These are phyloP conservation scores for Menidia menidia DNA, from an alignment of 2,797 vertebrate species.

Conservation along the genomic window DNA sequence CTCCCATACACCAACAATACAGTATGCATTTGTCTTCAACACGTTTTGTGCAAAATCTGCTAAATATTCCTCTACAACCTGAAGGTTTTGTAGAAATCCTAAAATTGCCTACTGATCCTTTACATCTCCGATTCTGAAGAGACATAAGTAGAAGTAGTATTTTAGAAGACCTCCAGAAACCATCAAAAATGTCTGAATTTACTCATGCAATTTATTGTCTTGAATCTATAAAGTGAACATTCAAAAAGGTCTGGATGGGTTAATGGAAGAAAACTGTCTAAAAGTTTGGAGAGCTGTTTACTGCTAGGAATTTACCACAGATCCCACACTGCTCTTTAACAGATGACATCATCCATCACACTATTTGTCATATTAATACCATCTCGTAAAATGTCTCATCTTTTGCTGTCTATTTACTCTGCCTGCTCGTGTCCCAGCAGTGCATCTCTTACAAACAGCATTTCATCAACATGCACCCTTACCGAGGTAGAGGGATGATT, in stretches of 20 bases:
- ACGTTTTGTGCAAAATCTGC: background rate
- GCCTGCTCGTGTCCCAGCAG: slow-evolving; percentile 5
- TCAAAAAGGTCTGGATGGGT: background rate
- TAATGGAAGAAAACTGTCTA: slow-evolving; percentile 8
- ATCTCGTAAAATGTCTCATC: slow-evolving; percentile 21
- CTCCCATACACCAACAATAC: no score
- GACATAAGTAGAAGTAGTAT: no score
- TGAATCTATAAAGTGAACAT: no score
- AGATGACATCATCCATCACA: background rate
- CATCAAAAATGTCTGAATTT: no score
- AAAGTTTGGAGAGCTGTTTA: background rate
- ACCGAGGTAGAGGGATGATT: slow-evolving; percentile 17
- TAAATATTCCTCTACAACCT: background rate
- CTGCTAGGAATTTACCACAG: slow-evolving; percentile 8
- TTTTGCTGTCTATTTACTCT: slow-evolving; percentile 30
- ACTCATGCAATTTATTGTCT: no score
- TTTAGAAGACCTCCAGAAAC: no score
- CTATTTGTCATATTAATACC: slow-evolving; percentile 27
- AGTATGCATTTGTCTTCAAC: no score
- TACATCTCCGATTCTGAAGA: no score
- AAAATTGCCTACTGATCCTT: no score
- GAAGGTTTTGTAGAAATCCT: no score
- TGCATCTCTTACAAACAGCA: slow-evolving; percentile 16
- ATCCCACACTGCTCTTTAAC: slow-evolving; percentile 12
- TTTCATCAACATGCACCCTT: slow-evolving; percentile 24